Evolutionary conservation across 2,797 vertebrate species (phyloP).

Genomic region (Oceanodroma leucorhoa): DNA sequence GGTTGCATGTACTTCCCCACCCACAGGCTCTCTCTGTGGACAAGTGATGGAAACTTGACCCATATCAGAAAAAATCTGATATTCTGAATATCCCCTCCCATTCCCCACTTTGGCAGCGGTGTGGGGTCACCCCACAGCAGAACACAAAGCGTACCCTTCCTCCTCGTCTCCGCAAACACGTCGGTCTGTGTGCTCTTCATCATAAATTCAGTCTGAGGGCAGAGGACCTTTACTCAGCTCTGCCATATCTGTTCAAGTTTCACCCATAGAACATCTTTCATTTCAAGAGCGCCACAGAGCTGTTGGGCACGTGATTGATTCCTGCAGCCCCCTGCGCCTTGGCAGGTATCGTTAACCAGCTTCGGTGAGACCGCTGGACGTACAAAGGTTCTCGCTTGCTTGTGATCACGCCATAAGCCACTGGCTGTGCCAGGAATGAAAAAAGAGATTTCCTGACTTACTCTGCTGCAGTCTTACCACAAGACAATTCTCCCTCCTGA

Average conservation of each 20-base stretch:
- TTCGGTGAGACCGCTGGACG: fast-evolving
- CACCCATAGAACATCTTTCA: not conserved
- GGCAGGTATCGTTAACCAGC: not conserved
- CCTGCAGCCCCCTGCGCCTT: not conserved
- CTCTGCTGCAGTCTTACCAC: not conserved
- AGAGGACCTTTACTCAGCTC: not conserved
- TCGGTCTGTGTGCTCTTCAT: not conserved
- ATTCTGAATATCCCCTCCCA: not conserved
- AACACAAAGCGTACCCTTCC: not conserved
- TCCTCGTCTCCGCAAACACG: fast-evolving
- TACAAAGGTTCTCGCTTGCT: not conserved
- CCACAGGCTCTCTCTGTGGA: not conserved
- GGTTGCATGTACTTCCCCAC: not conserved
- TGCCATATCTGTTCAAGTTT: not conserved
- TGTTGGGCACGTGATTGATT: not conserved
- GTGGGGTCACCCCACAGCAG: not conserved
- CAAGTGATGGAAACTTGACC: not conserved
- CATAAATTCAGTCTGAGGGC: not conserved
- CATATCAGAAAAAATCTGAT: not conserved
- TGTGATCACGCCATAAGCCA: not conserved
- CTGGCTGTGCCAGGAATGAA: not conserved
- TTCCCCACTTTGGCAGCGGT: not conserved
- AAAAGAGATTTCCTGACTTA: not conserved
- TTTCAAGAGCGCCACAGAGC: not conserved
- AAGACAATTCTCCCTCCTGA: not conserved